These are phyloP conservation scores for Argynnis bischoffii DNA, from an alignment of 2,888 invertebrate species.

Conservation along the genomic window DNA sequence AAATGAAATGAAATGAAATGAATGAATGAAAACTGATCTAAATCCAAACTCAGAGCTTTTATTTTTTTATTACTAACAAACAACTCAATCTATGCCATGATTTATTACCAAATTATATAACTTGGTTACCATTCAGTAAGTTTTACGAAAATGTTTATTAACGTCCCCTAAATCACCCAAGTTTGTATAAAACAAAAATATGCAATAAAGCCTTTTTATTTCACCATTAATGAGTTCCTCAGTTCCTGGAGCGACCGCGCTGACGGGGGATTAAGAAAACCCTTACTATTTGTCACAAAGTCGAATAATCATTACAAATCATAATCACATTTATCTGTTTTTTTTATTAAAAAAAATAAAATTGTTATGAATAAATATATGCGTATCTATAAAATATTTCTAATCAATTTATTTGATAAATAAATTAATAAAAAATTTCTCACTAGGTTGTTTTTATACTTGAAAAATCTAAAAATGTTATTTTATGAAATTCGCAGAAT, in stretches of 20 bases:
- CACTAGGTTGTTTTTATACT: too few species aligned
- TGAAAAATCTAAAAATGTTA: too few species aligned
- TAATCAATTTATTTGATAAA: background rate
- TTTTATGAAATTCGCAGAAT: too few species aligned
- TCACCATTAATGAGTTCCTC: constrained; percentile 72
- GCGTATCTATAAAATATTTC: background rate
- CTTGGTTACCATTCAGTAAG: too few species aligned
- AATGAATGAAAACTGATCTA: too few species aligned
- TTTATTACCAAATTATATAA: too few species aligned
- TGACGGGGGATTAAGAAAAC: constrained; percentile 52
- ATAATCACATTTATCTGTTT: background rate
- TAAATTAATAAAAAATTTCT: too few species aligned
- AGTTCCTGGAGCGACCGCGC: constrained; percentile 63
- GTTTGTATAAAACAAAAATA: constrained; percentile 64
- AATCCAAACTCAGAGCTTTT: too few species aligned
- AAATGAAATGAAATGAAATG: too few species aligned
- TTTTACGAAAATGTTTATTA: background rate
- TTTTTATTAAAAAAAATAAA: background rate
- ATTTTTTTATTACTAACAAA: too few species aligned
- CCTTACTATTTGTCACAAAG: constrained; percentile 35
- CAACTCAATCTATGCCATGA: too few species aligned
- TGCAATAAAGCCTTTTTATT: constrained; percentile 72
- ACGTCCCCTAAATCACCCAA: constrained; percentile 18
- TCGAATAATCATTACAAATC: constrained; percentile 15
- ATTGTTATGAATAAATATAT: too few species aligned